A percentile compares a stretch with the other conserved stretches of the same genome.
These are phyloP conservation scores for Schlechtendalia chinensis DNA, from an alignment of 1,140 invertebrate species.

Conservation along the genomic window DNA sequence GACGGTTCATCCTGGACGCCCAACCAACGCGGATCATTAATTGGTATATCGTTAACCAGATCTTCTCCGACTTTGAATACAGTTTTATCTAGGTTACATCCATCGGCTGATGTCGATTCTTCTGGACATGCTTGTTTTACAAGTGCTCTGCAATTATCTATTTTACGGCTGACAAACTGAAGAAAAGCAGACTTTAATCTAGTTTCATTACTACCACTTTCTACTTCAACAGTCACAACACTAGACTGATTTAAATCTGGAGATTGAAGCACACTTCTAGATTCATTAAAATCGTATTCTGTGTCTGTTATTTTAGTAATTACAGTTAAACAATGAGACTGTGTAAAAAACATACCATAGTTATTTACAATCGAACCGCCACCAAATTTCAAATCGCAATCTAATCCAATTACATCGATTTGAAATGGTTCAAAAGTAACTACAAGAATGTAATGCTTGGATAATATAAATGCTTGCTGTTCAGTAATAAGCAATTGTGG, in stretches of 20 bases:
- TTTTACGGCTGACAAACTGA: conserved; percentile 43
- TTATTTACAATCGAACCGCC: conserved; percentile 42
- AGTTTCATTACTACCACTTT: conserved; percentile 42
- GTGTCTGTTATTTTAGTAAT: conserved; percentile 30
- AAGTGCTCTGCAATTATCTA: conserved; percentile 32
- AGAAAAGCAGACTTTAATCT: conserved; percentile 38
- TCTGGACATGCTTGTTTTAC: conserved; percentile 46
- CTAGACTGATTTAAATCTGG: conserved; percentile 34
- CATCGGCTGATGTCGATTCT: conserved; percentile 14
- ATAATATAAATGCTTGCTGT: conserved; percentile 37
- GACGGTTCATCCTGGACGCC: conserved; percentile 51
- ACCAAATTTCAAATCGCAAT: conserved; percentile 48
- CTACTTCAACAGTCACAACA: conserved; percentile 4
- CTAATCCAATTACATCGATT: conserved; percentile 36
- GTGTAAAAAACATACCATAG: conserved; percentile 47
- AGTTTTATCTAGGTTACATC: conserved; percentile 38
- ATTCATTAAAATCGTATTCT: conserved; percentile 42
- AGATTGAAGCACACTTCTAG: conserved; percentile 44
- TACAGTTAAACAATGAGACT: conserved; percentile 48
- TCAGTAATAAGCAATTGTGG: conserved; percentile 29
- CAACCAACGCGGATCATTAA: conserved; percentile 83
- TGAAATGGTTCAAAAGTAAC: conserved; percentile 47
- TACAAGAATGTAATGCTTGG: conserved; percentile 40
- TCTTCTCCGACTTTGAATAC: conserved; percentile 47
- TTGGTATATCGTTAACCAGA: conserved; percentile 83